Conservation (phyloP, 2,113 vertebrate genomes). For the Anarhynchus alexandrinus region DNA sequence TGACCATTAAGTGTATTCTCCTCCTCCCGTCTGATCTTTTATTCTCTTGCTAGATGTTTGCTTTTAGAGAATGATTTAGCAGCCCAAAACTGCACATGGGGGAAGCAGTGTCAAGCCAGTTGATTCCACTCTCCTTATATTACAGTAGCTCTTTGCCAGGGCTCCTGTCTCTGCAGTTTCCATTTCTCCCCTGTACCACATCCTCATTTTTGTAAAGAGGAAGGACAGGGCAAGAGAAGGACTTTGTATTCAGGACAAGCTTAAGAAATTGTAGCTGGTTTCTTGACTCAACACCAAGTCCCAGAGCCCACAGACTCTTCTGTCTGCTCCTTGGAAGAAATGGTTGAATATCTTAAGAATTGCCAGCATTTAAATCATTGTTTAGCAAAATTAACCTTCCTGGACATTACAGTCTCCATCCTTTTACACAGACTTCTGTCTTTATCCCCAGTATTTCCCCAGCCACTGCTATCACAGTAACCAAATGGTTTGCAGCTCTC, state of each 20-base stretch:
- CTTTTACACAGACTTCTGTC: not conserved
- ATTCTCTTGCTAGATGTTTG: conserved; percentile 18
- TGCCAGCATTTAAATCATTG: not conserved
- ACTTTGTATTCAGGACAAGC: not conserved
- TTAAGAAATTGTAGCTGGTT: not conserved
- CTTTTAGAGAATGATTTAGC: conserved; percentile 28
- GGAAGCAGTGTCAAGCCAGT: not conserved
- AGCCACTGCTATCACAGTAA: not conserved
- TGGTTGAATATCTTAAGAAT: not conserved
- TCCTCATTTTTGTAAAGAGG: not conserved
- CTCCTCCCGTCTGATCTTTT: not conserved
- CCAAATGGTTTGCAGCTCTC: not conserved
- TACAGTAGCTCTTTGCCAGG: not conserved
- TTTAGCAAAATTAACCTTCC: not conserved
- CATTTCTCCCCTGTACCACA: not conserved
- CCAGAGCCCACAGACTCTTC: not conserved
- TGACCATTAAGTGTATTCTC: conserved; percentile 13
- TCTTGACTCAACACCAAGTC: not conserved
- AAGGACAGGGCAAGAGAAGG: not conserved
- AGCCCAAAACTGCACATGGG: not conserved
- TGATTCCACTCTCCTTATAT: not conserved
- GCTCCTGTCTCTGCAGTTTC: not conserved
- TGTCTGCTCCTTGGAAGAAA: not conserved
- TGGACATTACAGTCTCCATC: not conserved
- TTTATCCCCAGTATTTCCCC: not conserved